Evolutionary conservation across 2,113 vertebrate genomes (phyloP).

Genomic region (Burhinus bistriatus): DNA sequence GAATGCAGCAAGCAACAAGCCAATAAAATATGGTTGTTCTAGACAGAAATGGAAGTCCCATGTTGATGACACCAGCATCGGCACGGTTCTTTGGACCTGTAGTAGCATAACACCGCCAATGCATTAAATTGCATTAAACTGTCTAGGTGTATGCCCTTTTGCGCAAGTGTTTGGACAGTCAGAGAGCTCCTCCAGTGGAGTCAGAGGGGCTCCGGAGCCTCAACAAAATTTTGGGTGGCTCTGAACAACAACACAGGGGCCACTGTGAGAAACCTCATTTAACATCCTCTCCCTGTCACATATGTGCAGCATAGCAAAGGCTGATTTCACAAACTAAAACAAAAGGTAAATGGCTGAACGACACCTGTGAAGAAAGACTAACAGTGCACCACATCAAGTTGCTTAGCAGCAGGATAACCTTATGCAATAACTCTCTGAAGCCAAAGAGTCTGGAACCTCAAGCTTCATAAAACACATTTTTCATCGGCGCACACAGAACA

Average conservation of each 20-base stretch:
- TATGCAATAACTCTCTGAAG: not conserved
- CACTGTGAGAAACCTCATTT: not conserved
- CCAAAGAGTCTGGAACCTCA: conserved; percentile 10
- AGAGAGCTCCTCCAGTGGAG: not conserved
- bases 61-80: not conserved
- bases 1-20: not conserved
- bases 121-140: not conserved
- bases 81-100: not conserved
- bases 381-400: not conserved
- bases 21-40: not conserved
- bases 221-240: not conserved
- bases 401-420: not conserved
- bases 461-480: not conserved
- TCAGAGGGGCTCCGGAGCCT: not conserved
- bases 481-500: not conserved
- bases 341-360: not conserved
- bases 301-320: accelerated
- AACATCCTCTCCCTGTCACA: not conserved
- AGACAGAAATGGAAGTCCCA: not conserved
- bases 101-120: not conserved
- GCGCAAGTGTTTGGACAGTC: not conserved
- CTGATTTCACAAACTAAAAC: not conserved
- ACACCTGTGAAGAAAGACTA: not conserved
- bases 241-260: not conserved
- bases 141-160: not conserved